Conservation (phyloP, 2,888 invertebrate genomes). For the Drosophila cognata region DNA sequence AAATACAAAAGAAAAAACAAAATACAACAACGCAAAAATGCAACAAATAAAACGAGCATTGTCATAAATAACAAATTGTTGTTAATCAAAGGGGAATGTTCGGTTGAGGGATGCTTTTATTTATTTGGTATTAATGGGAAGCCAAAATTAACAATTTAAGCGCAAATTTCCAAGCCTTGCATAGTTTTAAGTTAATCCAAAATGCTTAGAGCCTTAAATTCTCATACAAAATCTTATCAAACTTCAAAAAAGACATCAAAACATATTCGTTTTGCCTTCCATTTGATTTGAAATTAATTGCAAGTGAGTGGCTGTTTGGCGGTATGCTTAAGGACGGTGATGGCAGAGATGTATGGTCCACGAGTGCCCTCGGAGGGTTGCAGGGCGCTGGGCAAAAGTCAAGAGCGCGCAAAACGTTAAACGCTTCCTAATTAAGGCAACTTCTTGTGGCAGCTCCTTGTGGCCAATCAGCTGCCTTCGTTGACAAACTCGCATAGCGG, state of each 20-base stretch:
- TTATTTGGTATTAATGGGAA: not conserved
- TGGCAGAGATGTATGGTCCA: not conserved
- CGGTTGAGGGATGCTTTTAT: too few relatives aligned
- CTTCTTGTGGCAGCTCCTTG: conserved; percentile 36
- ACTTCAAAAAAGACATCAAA: conserved; percentile 7
- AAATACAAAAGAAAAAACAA: conserved; percentile 45
- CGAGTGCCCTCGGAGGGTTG: conserved; percentile 1
- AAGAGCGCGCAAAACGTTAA: conserved; percentile 69
- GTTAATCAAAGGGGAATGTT: not conserved
- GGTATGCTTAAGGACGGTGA: not conserved
- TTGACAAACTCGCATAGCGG: conserved; percentile 56
- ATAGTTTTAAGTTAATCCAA: too few relatives aligned
- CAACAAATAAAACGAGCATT: conserved; percentile 53
- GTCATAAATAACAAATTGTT: conserved; percentile 45
- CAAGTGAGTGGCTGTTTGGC: conserved; percentile 20
- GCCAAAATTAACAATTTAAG: not conserved
- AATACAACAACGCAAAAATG: conserved; percentile 46
- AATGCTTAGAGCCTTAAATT: not conserved
- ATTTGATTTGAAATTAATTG: conserved; percentile 61
- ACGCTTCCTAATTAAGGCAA: conserved; percentile 75
- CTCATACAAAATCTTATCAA: conserved; percentile 1
- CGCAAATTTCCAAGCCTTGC: too few relatives aligned
- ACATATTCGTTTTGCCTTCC: conserved; percentile 27
- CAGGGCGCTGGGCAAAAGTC: conserved; percentile 53
- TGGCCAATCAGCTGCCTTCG: conserved; percentile 66